Evolutionary conservation across 2,888 invertebrate species (phyloP), one percentile per base, ranked within the genome.

Genomic region (Orthosia gothica): DNA sequence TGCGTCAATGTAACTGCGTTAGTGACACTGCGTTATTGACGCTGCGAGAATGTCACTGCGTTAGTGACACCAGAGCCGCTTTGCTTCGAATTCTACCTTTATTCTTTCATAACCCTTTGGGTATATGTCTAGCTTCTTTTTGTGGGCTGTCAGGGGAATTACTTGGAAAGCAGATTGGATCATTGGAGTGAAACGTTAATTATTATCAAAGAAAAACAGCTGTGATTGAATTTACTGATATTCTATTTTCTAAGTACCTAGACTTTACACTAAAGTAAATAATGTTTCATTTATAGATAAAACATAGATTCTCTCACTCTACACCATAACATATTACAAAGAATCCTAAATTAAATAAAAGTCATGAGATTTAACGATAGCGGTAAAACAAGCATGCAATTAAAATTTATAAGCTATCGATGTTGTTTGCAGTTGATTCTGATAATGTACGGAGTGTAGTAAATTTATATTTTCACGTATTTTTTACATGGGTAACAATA

Each of bases 401-500:
- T 40, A 68, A 68, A 64, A 26, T 11, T 26, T n/a, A 64, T 52
- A 11, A 45, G 9, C 12, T 47, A 52, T 15, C 13, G 4, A 45
- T 59, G 15, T 26, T 65, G n/a, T 68, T 61, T 23, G 50, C 15
- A 54, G 26, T 50, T 67, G 20, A 58, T 47, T 55, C 15, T 47
- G 58, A 70, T 76, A 70, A 65, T 45, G 13, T 23, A 18, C 40
- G 4, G 15, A 40, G 13, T 59, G 32, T 59, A 9, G 16, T 32
- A 23, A 5, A 23, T 45, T 66, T 65, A 71, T 66, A 61, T 65
- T 47, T 13, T 16, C 52, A 65, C 65, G 57, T 79, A 18, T 7
- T 20, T 16, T 47, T 32, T 32, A 7, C 32, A 32, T 32, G 32
- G 32, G 7, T 7, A 32, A 32, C 32, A 32, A 32, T 32, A 32